Percentiles rank a stretch among this genome's conserved stretches.
phyloP scores from a whole-genome alignment of 2,797 vertebrate genomes.

The Neosilurus mollespiculum region DNA sequence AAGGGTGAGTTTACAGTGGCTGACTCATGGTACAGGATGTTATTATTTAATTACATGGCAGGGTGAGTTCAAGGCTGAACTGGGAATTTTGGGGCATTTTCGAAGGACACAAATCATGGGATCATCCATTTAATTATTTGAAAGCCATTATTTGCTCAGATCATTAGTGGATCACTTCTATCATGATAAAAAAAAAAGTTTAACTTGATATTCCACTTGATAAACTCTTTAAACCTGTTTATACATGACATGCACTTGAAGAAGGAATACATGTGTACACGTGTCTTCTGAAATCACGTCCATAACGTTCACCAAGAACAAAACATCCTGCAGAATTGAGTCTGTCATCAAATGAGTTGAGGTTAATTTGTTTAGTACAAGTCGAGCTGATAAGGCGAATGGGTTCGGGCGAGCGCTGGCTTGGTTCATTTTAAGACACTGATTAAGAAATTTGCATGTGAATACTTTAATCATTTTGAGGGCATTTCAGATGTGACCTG shows the following conservation, averaged over 20 bases:
- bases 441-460: conserved; percentile 73
- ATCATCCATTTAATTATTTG: not conserved
- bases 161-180: not conserved
- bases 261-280: not conserved
- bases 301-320: conserved; percentile 6
- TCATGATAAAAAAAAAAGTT: not conserved
- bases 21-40: not conserved
- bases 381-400: conserved; percentile 58
- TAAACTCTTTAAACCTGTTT: not conserved
- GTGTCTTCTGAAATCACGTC: not conserved
- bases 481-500: conserved; percentile 65
- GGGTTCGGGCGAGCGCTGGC: conserved; percentile 53
- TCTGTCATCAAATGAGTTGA: conserved; percentile 58
- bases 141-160: not conserved
- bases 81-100: no score
- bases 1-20: no score
- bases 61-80: not conserved
- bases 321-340: not conserved
- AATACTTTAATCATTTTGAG: conserved; percentile 70
- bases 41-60: not conserved
- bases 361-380: conserved; percentile 63
- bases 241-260: not conserved
- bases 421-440: conserved; percentile 62
- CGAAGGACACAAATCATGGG: not conserved
- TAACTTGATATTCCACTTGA: not conserved